phyloP scores from a whole-genome alignment of 2,888 invertebrate genomes.

The Tenthredo scrophulariae region DNA sequence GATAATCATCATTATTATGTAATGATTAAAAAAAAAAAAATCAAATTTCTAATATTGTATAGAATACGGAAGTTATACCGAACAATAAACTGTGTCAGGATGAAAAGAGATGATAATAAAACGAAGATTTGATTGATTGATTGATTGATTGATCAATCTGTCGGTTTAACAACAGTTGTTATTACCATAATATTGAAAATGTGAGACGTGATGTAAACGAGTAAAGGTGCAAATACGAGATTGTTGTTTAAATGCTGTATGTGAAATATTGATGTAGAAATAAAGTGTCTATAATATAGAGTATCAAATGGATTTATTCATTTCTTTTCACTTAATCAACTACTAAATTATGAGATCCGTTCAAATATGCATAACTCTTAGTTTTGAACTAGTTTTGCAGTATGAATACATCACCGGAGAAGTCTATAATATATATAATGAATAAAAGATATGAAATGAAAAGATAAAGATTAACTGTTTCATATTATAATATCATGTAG shows the following conservation, averaged over 20 bases:
- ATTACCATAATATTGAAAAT: background rate
- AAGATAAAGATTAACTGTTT: background rate
- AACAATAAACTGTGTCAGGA: background rate
- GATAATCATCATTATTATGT: background rate
- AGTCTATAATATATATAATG: background rate
- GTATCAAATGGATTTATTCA: background rate
- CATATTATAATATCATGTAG: no score
- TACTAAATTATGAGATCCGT: background rate
- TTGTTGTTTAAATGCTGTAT: slow-evolving; percentile 28
- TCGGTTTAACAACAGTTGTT: background rate
- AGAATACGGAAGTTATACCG: background rate
- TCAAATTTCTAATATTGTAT: background rate
- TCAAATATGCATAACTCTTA: background rate
- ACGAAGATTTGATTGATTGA: background rate
- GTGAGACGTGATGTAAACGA: background rate
- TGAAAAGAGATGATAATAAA: background rate
- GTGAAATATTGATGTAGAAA: slow-evolving; percentile 24
- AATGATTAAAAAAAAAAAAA: background rate
- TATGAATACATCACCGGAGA: background rate
- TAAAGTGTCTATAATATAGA: slow-evolving; percentile 22
- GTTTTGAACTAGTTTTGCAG: background rate
- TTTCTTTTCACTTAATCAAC: background rate
- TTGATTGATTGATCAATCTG: background rate
- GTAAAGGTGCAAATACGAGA: background rate
- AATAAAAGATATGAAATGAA: background rate